phyloP scores from a whole-genome alignment of 1,140 invertebrate genomes.

The Eurosta solidaginis region DNA sequence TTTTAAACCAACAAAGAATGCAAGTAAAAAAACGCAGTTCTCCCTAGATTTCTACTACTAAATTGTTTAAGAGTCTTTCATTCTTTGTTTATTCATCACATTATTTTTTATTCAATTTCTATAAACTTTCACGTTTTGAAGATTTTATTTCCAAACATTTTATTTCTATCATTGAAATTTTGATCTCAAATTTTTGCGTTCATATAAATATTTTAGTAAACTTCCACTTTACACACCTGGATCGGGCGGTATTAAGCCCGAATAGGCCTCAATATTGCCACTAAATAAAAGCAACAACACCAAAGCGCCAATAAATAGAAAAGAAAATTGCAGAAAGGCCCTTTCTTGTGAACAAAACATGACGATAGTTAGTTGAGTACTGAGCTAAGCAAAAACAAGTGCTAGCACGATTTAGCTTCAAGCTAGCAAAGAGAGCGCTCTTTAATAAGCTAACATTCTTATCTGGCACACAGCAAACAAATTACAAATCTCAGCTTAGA shows the following conservation, averaged over 20 bases:
- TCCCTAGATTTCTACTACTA: too few relatives aligned
- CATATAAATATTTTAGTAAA: neutral
- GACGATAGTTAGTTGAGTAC: neutral
- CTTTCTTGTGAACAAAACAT: slow-evolving; percentile 3
- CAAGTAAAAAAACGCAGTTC: too few relatives aligned
- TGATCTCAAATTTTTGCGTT: neutral
- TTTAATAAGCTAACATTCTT: neutral
- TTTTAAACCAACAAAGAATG: too few relatives aligned
- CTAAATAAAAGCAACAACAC: neutral
- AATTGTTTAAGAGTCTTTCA: too few relatives aligned
- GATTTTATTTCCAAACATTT: too few relatives aligned
- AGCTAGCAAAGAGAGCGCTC: neutral
- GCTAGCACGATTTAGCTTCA: neutral
- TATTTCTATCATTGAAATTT: too few relatives aligned
- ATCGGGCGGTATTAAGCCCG: slow-evolving; percentile 4
- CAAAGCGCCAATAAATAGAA: neutral
- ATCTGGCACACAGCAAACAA: too few relatives aligned
- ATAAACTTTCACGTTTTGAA: too few relatives aligned
- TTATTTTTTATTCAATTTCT: too few relatives aligned
- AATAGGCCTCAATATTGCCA: neutral
- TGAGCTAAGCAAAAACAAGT: neutral
- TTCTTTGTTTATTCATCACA: too few relatives aligned
- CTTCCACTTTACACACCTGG: neutral
- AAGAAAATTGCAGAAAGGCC: neutral
- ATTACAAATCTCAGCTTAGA: neutral